Evolutionary conservation across 2,797 vertebrate species (phyloP).

Genomic region (Dromococcyx pavoninus): DNA sequence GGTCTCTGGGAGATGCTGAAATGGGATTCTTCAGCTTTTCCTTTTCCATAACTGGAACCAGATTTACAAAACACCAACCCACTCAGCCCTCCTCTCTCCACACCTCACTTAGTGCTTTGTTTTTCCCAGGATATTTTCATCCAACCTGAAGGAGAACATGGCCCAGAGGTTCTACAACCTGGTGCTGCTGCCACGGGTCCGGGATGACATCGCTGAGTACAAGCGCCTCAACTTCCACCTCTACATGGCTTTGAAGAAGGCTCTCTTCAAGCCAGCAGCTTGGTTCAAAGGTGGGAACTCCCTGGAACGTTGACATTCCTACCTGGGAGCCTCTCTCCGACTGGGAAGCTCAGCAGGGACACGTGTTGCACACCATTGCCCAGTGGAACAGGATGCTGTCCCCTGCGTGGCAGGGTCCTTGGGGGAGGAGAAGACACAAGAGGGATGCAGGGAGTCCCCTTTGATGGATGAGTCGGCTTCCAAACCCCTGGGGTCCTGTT

Average conservation of each 20-base stretch:
- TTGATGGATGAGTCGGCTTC: accelerated
- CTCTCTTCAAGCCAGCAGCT: constrained; percentile 94
- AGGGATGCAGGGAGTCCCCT: background rate
- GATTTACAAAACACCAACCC: accelerated
- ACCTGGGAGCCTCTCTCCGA: background rate
- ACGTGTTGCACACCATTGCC: accelerated
- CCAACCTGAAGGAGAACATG: constrained; percentile 95
- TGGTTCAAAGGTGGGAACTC: constrained; percentile 93
- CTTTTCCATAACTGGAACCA: accelerated
- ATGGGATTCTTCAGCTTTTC: accelerated
- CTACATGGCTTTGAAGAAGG: constrained; percentile 95
- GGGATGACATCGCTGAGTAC: constrained; percentile 93
- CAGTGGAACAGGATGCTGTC: background rate
- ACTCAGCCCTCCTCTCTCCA: background rate
- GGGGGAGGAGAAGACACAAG: background rate
- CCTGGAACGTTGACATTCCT: accelerated
- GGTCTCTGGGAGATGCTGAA: background rate
- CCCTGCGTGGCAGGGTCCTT: accelerated
- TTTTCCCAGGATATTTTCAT: constrained; percentile 90
- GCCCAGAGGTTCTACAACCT: constrained; percentile 97
- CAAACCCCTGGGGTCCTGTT: accelerated
- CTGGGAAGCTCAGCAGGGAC: background rate
- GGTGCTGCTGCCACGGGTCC: constrained; percentile 89
- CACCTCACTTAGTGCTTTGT: accelerated
- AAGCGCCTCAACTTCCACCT: constrained; percentile 96